These are phyloP conservation scores for Sepioteuthis lessoniana DNA, from an alignment of 2,888 invertebrate genomes.

Conservation along the genomic window DNA sequence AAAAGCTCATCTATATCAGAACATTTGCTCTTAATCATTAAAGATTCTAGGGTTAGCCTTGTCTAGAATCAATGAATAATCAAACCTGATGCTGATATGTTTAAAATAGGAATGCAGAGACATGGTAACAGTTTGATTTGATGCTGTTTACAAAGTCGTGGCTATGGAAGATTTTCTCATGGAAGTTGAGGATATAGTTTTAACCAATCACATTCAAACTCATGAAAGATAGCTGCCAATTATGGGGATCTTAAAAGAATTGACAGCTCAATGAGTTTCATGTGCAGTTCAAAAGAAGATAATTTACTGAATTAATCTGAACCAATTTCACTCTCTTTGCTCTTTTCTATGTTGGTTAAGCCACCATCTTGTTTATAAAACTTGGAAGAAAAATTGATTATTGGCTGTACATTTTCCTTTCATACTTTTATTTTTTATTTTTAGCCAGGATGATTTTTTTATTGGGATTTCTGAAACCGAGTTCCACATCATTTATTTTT, in stretches of 20 bases:
- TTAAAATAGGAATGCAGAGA: neutral
- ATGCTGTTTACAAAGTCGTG: neutral
- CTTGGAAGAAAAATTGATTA: neutral
- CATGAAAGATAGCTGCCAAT: neutral
- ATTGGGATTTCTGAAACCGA: no score
- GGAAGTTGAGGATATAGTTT: neutral
- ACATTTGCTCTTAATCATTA: no score
- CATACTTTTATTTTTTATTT: neutral
- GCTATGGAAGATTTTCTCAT: neutral
- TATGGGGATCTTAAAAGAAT: neutral
- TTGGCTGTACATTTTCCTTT: neutral
- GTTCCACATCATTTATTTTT: no score
- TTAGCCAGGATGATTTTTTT: no score
- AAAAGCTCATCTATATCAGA: no score
- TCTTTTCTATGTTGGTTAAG: neutral
- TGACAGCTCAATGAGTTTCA: neutral
- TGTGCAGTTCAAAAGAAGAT: neutral
- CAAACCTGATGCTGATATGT: neutral
- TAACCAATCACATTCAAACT: neutral
- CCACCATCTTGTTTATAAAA: neutral
- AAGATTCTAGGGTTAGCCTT: no score
- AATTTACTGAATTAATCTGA: neutral
- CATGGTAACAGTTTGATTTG: neutral
- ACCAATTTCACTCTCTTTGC: neutral
- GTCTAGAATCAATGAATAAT: neutral